Base-by-base conservation (phyloP, 1,140 invertebrate species). In the Diorhabda elongata region DNA sequence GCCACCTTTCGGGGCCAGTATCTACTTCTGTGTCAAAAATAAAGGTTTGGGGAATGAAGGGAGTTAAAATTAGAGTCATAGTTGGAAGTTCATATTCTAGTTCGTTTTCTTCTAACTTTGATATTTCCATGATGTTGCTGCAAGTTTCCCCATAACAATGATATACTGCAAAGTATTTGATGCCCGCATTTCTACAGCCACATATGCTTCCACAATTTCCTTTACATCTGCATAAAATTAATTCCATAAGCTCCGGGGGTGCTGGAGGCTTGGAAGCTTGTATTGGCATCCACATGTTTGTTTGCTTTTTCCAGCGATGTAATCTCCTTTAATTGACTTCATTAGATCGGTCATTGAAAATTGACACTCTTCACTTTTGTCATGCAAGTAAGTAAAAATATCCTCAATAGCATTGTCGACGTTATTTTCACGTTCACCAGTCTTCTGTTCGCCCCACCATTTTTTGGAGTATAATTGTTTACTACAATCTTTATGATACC, bases 391-490 rank as follows among this genome's bases (percentile, higher is more conserved):
- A 58, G 45, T 66, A 9, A 41, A 66, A 52, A 66, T 58, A 58
- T 56, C 9, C 8, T 58, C 11, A 9, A n/a, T 58, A n/a, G 42
- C 45, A 60, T 59, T 42, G n/a, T 58, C 64, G 58, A 66, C 2
- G 9, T 43, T 26, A 8, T 26, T 58, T 47, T 56, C 42, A 58
- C 2, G 45, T 7, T 9, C 52, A 9, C 44, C 9, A 9, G 6
- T 43, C 8, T 64, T 64, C 7, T 9, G 7, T 64, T 64, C 9
- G 52, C 7, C 58, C 11, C 11, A 66, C 8, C 11, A 9, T 47
- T 47, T 9, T 56, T 66, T 56, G 9, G 2, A 8, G 11, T n/a
- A 66, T 7, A 9, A 26, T 74, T 8, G 82, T 82, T 73, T 67
- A 71, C 75, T 66, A 70, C 61, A 60, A 44, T n/a, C 11, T 5